Percentiles rank a stretch among this genome's conserved stretches.
These are phyloP conservation scores for Keiferia lycopersicella DNA, from an alignment of 2,888 invertebrate genomes.

Conservation along the genomic window DNA sequence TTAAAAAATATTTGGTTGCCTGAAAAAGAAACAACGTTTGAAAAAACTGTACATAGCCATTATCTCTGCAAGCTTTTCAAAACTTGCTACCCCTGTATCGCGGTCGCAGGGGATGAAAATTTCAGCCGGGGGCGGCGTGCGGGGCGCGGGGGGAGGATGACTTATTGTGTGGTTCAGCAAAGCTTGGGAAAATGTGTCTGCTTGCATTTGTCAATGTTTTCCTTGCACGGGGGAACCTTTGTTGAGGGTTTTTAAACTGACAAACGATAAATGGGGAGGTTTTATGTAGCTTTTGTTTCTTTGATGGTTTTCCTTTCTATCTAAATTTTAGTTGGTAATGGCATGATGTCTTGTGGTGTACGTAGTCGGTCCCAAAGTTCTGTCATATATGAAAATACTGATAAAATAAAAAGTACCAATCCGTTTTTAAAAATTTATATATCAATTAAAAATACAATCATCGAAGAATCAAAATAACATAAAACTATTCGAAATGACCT, in stretches of 20 bases:
- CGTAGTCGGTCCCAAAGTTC: too few species aligned
- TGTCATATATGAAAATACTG: too few species aligned
- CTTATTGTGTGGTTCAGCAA: neutral
- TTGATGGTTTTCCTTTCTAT: neutral
- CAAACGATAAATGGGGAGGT: neutral
- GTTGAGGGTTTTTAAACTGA: neutral
- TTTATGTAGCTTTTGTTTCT: slow-evolving; percentile 3
- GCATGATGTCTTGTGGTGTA: too few species aligned
- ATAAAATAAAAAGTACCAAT: too few species aligned
- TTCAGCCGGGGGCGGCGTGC: neutral
- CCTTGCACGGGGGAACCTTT: neutral
- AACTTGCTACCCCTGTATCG: neutral
- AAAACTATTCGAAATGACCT: too few species aligned
- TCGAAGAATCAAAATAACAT: too few species aligned
- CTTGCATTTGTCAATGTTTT: slow-evolving; percentile 15
- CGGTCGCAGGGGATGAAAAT: slow-evolving; percentile 16
- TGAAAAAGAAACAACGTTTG: too few species aligned
- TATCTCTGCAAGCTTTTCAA: neutral
- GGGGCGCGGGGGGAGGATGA: neutral
- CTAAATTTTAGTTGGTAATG: too few species aligned
- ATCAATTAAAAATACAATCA: too few species aligned
- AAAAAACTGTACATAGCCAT: too few species aligned
- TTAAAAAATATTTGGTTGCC: too few species aligned
- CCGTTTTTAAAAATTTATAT: too few species aligned
- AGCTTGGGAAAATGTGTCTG: slow-evolving; percentile 17